phyloP scores from a whole-genome alignment of 2,888 invertebrate species.

The Andrena hattorfiana region DNA sequence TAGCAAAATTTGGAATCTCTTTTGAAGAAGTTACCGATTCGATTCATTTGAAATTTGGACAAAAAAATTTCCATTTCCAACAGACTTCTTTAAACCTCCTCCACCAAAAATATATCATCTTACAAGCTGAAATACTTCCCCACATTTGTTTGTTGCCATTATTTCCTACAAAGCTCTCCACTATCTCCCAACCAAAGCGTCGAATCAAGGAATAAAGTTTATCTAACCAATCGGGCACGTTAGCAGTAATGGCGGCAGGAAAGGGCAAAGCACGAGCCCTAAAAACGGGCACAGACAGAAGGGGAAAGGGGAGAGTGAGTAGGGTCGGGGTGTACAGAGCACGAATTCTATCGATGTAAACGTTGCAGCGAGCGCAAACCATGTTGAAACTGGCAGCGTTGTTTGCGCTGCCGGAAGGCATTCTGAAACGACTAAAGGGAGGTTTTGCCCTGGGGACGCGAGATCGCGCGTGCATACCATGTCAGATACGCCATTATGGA shows the following conservation, averaged over 20 bases:
- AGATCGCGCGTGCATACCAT: constrained; percentile 28
- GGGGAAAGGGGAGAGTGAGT: background rate
- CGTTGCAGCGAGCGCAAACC: constrained; percentile 1
- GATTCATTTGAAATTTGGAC: too few relatives aligned
- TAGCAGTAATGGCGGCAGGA: background rate
- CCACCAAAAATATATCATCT: too few relatives aligned
- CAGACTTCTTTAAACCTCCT: too few relatives aligned
- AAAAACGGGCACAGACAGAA: background rate
- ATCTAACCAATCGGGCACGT: background rate
- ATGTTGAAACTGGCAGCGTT: constrained; percentile 35
- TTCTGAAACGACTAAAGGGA: constrained; percentile 34
- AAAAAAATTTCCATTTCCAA: too few relatives aligned
- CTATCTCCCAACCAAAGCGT: background rate
- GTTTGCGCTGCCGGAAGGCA: constrained; percentile 32
- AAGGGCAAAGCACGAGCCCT: too few relatives aligned
- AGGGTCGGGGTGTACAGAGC: background rate
- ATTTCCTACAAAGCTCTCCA: background rate
- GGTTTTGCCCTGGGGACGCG: constrained; percentile 15
- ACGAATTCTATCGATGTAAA: constrained; percentile 30
- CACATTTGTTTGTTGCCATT: too few relatives aligned
- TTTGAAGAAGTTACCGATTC: too few relatives aligned
- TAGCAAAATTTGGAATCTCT: too few relatives aligned
- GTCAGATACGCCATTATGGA: constrained; percentile 38
- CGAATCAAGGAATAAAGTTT: background rate
- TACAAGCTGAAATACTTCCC: too few relatives aligned